Evolutionary conservation across 2,888 invertebrate species (phyloP), one percentile per base, ranked within the genome.

Genomic region (Drosophila cyrtoloma): DNA sequence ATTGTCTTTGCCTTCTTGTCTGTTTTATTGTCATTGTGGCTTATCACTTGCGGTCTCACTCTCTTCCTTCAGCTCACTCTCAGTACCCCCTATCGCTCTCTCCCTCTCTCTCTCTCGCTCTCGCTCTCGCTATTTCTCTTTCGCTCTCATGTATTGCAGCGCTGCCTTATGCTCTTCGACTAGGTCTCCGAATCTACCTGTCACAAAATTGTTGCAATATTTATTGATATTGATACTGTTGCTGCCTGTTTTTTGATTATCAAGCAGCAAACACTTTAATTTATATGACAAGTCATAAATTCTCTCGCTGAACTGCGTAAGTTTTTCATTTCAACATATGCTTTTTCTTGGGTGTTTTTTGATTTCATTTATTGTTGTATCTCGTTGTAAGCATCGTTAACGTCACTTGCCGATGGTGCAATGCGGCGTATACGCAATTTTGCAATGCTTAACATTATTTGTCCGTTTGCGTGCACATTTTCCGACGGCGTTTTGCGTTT

Each of bases 231-330:
- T 39, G 51, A 22, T 63, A 33, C 33, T 61, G 62, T 59, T 58
- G 59, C 60, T 65, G 42, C 61, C 7, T 19, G 44, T 28, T 28
- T 79, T 63, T 75, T 86, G 77, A 71, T 85, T 86, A 76, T 90
- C 89, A 51, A 57, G 47, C 62, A 62, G 68, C 71, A 75, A 71
- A 85, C 71, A 77, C 64, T 75, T 82, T 74, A 77, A 89, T 83
- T 90, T 75, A 89, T 83, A 65, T 89, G 90, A 77, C 84, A 80
- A 77, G 84, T 69, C 44, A 86, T 83, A 86, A 84, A 83, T 85
- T 69, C 62, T 60, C 75, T 66, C 64, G 33, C 58, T 58, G 56
- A 63, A 69, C 62, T 58, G 55, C 26, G 39, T 68, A 53, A 52
- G 53, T 30, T 51, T 66, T 67, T 71, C 57, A 62, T 57, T 74